Percentiles rank a stretch among this genome's conserved stretches.
Evolutionary conservation across 2,888 invertebrate species (phyloP).

Genomic region (Linnaemya tessellans): DNA sequence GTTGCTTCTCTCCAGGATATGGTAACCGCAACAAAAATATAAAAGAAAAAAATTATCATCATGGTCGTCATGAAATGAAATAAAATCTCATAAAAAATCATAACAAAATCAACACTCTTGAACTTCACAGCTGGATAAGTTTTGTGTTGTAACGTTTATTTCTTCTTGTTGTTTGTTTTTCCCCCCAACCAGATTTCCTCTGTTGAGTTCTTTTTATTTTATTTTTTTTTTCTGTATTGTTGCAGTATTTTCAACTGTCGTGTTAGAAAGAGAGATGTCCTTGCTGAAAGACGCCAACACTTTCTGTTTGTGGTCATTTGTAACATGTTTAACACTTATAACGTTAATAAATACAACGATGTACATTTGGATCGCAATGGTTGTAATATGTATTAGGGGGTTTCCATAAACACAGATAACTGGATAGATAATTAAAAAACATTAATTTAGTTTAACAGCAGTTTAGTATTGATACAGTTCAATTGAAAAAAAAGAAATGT

Average conservation of each 20-base stretch:
- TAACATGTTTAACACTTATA: conserved; percentile 64
- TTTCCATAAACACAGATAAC: background rate
- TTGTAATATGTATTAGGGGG: conserved; percentile 8
- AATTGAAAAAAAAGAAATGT: no score
- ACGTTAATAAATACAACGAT: conserved; percentile 55
- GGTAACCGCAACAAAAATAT: conserved; percentile 40
- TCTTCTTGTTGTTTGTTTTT: conserved; percentile 4
- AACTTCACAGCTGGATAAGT: conserved; percentile 77
- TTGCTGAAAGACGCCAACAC: conserved; percentile 62
- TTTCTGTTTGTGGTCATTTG: conserved; percentile 70
- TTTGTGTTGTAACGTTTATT: conserved; percentile 41
- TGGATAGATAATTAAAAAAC: no score
- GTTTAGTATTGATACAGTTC: no score
- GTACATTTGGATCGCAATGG: conserved; percentile 1
- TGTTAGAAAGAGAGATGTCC: conserved; percentile 58
- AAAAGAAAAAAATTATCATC: conserved; percentile 33
- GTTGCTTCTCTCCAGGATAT: conserved; percentile 52
- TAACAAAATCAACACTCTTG: conserved; percentile 77
- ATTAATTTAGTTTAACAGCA: no score
- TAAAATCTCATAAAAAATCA: conserved; percentile 71
- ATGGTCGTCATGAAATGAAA: conserved; percentile 54
- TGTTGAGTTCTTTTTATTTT: conserved; percentile 35
- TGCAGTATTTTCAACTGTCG: conserved; percentile 11
- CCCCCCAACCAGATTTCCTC: conserved; percentile 8
- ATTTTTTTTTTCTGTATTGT: background rate